phyloP scores from a whole-genome alignment of 2,888 invertebrate species.

The Drosophila paramelanica region DNA sequence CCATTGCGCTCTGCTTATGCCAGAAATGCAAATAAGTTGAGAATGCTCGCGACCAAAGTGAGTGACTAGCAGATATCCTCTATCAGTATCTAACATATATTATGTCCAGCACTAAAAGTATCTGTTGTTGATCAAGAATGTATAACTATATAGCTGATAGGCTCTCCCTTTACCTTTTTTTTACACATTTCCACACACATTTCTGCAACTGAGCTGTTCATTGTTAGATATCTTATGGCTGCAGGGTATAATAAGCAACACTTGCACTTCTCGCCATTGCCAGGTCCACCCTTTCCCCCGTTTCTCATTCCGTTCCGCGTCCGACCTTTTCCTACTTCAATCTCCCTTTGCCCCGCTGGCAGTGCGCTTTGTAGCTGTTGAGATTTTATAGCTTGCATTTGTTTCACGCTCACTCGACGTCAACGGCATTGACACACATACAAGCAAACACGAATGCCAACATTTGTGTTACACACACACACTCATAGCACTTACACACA shows the following conservation, averaged over 20 bases:
- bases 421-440: constrained; percentile 78
- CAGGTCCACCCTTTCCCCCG: neutral
- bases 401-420: constrained; percentile 82
- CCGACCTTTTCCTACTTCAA: constrained; percentile 4
- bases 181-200: too few species aligned
- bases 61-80: constrained; percentile 3
- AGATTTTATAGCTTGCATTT: constrained; percentile 81
- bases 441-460: constrained; percentile 57
- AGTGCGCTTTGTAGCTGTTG: constrained; percentile 68
- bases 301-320: neutral
- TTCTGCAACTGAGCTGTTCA: too few species aligned
- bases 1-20: constrained; percentile 58
- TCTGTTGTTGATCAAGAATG: neutral
- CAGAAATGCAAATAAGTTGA: constrained; percentile 57
- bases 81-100: neutral
- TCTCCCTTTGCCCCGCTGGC: constrained; percentile 37
- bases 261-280: constrained; percentile 25
- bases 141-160: neutral
- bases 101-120: neutral
- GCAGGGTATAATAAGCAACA: constrained; percentile 44
- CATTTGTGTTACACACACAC: constrained; percentile 59
- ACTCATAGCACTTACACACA: constrained; percentile 23
- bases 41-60: neutral
- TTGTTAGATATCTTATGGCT: neutral
- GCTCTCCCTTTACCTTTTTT: neutral